These are phyloP conservation scores for Mus spretus DNA, from an alignment of 2,797 vertebrate species.

Conservation along the genomic window DNA sequence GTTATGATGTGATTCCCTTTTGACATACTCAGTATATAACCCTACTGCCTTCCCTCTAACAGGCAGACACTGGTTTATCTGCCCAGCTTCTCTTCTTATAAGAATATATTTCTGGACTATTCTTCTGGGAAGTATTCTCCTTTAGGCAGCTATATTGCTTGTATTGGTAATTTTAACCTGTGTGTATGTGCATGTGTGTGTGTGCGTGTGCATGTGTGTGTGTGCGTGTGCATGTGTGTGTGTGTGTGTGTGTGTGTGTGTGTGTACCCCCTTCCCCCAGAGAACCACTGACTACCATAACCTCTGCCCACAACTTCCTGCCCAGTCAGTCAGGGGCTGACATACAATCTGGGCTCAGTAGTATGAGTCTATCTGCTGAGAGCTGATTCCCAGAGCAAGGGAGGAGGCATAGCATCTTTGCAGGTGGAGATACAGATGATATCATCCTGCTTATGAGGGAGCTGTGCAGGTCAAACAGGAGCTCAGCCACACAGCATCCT, in stretches of 20 bases:
- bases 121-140: neutral
- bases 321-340: neutral
- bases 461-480: neutral
- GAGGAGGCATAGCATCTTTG: neutral
- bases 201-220: neutral
- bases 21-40: too few relatives aligned
- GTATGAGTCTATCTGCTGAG: neutral
- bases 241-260: neutral
- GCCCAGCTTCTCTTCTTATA: neutral
- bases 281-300: neutral
- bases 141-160: neutral
- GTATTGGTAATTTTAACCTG: neutral
- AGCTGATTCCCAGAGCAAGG: neutral
- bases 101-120: conserved; percentile 24
- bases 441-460: neutral
- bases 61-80: neutral
- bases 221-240: neutral
- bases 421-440: neutral
- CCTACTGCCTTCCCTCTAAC: neutral
- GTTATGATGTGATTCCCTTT: neutral
- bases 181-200: neutral
- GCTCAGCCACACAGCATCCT: too few relatives aligned
- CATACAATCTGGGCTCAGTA: neutral
- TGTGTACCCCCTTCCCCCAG: too few relatives aligned
- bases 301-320: neutral